Evolutionary conservation across 2,888 invertebrate genomes (phyloP).

Genomic region (Julus scandinavius): DNA sequence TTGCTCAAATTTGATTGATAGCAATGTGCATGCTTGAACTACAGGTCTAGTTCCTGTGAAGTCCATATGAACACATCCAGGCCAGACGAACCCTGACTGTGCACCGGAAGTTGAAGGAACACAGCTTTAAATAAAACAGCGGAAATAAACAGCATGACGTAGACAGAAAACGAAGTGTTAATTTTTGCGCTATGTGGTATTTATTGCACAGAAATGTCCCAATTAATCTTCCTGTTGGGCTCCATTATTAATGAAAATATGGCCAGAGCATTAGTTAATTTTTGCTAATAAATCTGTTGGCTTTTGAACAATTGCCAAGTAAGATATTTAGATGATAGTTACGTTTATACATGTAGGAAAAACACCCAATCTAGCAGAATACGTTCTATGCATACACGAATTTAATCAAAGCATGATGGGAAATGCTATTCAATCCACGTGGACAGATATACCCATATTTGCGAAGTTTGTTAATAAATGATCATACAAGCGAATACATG

Average conservation of each 20-base stretch:
- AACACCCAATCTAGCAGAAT: too few species aligned
- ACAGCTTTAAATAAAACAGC: not conserved
- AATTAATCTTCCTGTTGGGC: conserved; percentile 1
- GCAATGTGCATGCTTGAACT: not conserved
- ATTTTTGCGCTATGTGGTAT: not conserved
- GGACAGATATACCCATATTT: too few species aligned
- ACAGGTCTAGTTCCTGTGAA: not conserved
- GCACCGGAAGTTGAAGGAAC: not conserved
- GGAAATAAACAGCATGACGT: conserved; percentile 20
- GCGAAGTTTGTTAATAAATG: too few species aligned
- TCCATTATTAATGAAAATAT: not conserved
- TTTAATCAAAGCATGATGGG: too few species aligned
- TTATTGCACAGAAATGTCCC: not conserved
- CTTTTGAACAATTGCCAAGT: not conserved
- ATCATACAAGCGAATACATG: too few species aligned
- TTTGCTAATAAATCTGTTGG: not conserved
- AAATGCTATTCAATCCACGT: too few species aligned
- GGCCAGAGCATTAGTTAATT: not conserved
- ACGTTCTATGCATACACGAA: too few species aligned
- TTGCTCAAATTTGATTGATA: not conserved
- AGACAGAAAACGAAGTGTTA: not conserved
- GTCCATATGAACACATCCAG: not conserved
- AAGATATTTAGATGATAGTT: too few species aligned
- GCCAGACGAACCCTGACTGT: not conserved
- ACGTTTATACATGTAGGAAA: too few species aligned